phyloP scores from a whole-genome alignment of 2,888 invertebrate species.

The Eurytoma californica region DNA sequence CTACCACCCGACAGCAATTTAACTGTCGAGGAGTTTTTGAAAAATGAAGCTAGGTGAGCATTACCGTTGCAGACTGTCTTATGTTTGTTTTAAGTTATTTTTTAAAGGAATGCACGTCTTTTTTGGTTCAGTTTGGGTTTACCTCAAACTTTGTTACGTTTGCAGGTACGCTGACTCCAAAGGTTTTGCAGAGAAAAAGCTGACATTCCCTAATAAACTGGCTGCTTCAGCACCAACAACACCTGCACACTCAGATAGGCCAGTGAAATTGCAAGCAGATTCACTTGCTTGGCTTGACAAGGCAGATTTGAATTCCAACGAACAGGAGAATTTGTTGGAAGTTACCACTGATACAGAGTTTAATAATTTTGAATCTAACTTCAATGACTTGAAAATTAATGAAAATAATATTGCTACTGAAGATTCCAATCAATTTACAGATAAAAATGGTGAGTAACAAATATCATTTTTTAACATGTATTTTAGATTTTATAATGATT shows the following conservation, averaged over 20 bases:
- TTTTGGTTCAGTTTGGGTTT: neutral
- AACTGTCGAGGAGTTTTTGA: slow-evolving; percentile 53
- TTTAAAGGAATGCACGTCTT: neutral
- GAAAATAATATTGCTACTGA: neutral
- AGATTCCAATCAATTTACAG: slow-evolving; percentile 8
- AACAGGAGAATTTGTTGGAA: slow-evolving; percentile 15
- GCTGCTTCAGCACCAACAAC: slow-evolving; percentile 46
- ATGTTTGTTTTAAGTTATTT: neutral
- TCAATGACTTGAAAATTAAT: slow-evolving; percentile 6
- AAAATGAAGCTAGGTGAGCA: slow-evolving; percentile 48
- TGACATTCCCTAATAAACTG: slow-evolving; percentile 39
- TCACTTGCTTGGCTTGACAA: slow-evolving; percentile 51
- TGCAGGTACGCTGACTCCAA: slow-evolving; percentile 36
- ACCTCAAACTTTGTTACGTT: neutral
- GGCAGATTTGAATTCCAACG: slow-evolving; percentile 17
- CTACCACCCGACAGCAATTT: slow-evolving; percentile 58
- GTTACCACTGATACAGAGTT: neutral
- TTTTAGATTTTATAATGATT: neutral
- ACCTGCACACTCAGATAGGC: slow-evolving; percentile 37
- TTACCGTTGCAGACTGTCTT: neutral
- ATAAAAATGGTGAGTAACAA: slow-evolving; percentile 21
- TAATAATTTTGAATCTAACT: neutral
- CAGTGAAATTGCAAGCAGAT: slow-evolving; percentile 41
- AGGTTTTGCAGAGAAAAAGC: slow-evolving; percentile 9
- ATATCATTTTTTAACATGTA: neutral